phyloP scores from a whole-genome alignment of 2,888 invertebrate species.

The Cremastinae sp. region DNA sequence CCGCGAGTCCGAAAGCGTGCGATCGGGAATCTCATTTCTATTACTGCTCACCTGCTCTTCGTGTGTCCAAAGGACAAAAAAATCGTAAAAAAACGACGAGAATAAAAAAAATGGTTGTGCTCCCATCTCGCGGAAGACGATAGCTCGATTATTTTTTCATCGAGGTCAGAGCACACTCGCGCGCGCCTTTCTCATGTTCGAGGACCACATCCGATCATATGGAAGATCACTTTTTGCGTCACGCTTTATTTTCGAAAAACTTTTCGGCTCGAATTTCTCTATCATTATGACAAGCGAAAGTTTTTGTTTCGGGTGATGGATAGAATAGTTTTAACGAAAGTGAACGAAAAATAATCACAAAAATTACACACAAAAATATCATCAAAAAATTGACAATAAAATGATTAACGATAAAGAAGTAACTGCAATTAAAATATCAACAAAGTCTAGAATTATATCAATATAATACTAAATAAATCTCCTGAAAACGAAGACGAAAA shows the following conservation, averaged over 20 bases:
- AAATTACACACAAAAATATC: no score
- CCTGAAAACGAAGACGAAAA: no score
- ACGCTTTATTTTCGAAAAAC: conserved; percentile 47
- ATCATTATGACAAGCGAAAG: conserved; percentile 19
- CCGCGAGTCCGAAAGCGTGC: not conserved
- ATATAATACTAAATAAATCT: no score
- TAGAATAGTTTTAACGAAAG: no score
- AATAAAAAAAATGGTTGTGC: conserved; percentile 10
- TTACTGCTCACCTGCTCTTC: conserved; percentile 47
- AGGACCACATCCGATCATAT: conserved; percentile 2
- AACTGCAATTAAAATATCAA: no score
- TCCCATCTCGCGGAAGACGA: conserved; percentile 24
- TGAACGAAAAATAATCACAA: no score
- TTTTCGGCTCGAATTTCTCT: conserved; percentile 45
- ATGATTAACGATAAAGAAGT: no score
- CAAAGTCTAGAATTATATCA: no score
- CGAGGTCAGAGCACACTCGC: conserved; percentile 23
- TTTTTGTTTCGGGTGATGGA: not conserved
- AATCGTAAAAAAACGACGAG: conserved; percentile 9
- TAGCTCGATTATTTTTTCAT: conserved; percentile 34
- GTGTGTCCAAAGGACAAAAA: conserved; percentile 3
- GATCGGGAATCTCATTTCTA: conserved; percentile 36
- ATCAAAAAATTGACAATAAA: no score
- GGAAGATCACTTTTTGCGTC: conserved; percentile 30
- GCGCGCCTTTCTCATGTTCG: conserved; percentile 5